Evolutionary conservation across 2,797 vertebrate species (phyloP).

Genomic region (Chiroxiphia lanceolata): DNA sequence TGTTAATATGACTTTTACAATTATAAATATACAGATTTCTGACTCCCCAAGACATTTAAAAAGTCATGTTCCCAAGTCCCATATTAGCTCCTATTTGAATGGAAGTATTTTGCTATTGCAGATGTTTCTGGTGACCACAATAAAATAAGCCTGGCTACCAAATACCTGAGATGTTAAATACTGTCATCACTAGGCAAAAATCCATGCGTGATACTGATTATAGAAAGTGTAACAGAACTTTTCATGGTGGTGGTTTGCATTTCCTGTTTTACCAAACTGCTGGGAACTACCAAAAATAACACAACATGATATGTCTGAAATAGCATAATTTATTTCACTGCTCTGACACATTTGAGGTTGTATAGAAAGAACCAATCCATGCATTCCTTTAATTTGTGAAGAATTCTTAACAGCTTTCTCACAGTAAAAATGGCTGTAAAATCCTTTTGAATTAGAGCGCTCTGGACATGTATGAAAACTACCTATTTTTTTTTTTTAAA

Average conservation of each 20-base stretch:
- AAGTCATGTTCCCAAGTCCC: neutral
- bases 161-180: neutral
- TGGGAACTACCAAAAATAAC: slow-evolving; percentile 52
- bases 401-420: neutral
- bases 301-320: neutral
- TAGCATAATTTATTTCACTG: slow-evolving; percentile 43
- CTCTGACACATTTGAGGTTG: slow-evolving; percentile 40
- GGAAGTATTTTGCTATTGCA: neutral
- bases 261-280: slow-evolving; percentile 41
- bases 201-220: neutral
- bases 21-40: neutral
- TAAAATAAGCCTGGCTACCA: neutral
- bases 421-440: neutral
- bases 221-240: neutral
- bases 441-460: neutral
- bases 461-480: neutral
- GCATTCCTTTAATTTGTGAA: neutral
- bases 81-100: neutral
- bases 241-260: neutral
- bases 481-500: neutral
- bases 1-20: neutral
- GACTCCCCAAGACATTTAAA: neutral
- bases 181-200: neutral
- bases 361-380: neutral
- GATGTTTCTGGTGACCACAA: neutral